Evolutionary conservation across 2,113 vertebrate genomes (phyloP).

Genomic region (Anhinga rufa): DNA sequence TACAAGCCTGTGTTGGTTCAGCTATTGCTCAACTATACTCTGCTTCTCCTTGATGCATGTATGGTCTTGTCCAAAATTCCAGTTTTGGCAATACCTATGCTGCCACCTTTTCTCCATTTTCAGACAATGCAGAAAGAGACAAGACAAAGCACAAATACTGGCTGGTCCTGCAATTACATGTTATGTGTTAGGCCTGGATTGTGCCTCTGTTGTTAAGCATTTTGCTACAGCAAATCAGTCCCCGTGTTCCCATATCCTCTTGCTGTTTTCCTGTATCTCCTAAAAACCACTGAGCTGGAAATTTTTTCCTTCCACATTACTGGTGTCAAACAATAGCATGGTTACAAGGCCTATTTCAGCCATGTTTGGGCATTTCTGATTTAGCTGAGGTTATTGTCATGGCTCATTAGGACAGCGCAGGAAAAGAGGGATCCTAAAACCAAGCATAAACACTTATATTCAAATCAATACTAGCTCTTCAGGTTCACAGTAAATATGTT

Average conservation of each 20-base stretch:
- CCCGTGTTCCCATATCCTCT: not conserved
- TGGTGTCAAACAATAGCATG: not conserved
- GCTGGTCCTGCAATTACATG: not conserved
- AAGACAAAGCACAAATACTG: not conserved
- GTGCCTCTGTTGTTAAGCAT: not conserved
- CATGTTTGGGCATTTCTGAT: not conserved
- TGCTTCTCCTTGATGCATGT: not conserved
- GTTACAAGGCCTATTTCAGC: not conserved
- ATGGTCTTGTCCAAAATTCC: not conserved
- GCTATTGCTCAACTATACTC: not conserved
- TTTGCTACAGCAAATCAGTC: not conserved
- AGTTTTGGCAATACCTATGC: not conserved
- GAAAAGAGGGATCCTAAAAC: not conserved
- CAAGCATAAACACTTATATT: not conserved
- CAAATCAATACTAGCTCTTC: conserved; percentile 16
- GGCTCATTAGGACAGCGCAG: not conserved
- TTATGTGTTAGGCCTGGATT: not conserved
- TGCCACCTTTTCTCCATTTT: not conserved
- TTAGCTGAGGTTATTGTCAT: conserved; percentile 9
- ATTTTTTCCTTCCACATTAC: not conserved
- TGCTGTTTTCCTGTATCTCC: not conserved
- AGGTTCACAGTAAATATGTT: conserved; percentile 42
- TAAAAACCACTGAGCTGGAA: not conserved
- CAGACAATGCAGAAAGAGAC: not conserved
- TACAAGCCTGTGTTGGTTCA: not conserved